Evolutionary conservation across 2,113 vertebrate genomes (phyloP).

Genomic region (Oryzias javanicus): DNA sequence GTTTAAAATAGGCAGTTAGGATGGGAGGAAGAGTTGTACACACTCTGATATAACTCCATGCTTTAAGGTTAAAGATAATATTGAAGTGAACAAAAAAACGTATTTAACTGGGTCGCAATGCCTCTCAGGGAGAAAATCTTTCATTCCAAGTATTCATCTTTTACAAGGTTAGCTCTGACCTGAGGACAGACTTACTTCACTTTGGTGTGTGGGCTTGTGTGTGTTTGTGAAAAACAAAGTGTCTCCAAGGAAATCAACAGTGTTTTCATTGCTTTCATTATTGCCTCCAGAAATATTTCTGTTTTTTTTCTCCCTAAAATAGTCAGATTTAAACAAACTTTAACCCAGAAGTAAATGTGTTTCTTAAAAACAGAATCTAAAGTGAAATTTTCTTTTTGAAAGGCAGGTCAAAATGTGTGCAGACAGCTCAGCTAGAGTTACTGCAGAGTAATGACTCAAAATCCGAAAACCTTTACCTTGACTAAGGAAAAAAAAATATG

Average conservation of each 20-base stretch:
- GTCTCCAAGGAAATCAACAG: slow-evolving; percentile 11
- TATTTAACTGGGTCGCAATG: slow-evolving; percentile 49
- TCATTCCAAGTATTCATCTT: slow-evolving; percentile 25
- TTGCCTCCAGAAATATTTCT: too few relatives aligned
- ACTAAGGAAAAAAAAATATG: too few relatives aligned
- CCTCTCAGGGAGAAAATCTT: slow-evolving; percentile 23
- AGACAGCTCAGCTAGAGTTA: too few relatives aligned
- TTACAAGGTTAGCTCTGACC: slow-evolving; percentile 43
- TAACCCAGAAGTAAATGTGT: too few relatives aligned
- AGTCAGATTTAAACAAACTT: too few relatives aligned
- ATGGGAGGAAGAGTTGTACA: slow-evolving; percentile 7
- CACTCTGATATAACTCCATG: not conserved
- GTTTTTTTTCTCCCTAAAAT: too few relatives aligned
- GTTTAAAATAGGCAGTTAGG: slow-evolving; percentile 38
- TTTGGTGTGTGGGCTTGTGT: slow-evolving; percentile 4
- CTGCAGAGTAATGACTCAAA: too few relatives aligned
- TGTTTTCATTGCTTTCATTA: not conserved
- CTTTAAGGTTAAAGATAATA: slow-evolving; percentile 12
- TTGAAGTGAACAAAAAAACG: not conserved
- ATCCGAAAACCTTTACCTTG: too few relatives aligned
- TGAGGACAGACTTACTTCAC: slow-evolving; percentile 14
- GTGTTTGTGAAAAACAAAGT: slow-evolving; percentile 2
- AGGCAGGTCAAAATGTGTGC: too few relatives aligned
- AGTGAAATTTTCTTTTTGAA: too few relatives aligned
- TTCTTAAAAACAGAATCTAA: too few relatives aligned